These are phyloP conservation scores for Sciurus carolinensis DNA, from an alignment of 2,797 vertebrate genomes.

Conservation along the genomic window DNA sequence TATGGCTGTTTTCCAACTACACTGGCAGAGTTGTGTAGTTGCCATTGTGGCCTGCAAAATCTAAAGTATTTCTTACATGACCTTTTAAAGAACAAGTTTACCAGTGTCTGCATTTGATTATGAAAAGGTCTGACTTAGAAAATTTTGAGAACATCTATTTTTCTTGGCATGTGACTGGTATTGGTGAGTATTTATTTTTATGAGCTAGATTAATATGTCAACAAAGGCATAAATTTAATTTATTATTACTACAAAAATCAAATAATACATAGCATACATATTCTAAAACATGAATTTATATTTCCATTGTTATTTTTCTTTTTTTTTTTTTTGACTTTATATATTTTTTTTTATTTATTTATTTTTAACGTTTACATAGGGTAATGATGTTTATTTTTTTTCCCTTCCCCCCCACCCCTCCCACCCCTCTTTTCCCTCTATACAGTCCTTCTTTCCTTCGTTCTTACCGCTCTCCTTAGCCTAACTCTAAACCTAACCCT, in stretches of 20 bases:
- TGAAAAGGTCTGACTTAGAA: neutral
- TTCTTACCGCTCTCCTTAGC: too few relatives aligned
- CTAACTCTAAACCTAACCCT: too few relatives aligned
- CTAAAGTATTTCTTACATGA: slow-evolving; percentile 42
- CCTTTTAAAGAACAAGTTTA: neutral
- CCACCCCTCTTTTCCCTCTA: too few relatives aligned
- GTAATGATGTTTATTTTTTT: too few relatives aligned
- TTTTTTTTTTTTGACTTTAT: too few relatives aligned
- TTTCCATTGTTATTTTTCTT: neutral
- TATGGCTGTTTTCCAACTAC: neutral
- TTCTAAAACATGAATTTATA: neutral
- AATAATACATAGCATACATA: neutral
- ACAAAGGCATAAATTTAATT: neutral
- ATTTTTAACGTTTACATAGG: too few relatives aligned
- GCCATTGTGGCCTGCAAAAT: neutral
- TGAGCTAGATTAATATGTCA: neutral
- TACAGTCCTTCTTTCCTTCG: too few relatives aligned
- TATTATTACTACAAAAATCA: neutral
- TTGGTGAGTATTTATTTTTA: slow-evolving; percentile 39
- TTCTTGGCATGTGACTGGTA: neutral
- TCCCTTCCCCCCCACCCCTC: too few relatives aligned
- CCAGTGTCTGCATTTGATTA: neutral
- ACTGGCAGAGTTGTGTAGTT: neutral
- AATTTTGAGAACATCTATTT: slow-evolving; percentile 4
- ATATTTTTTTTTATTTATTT: too few relatives aligned